Base-by-base conservation (phyloP, 1,140 invertebrate genomes). In the Hylyphantes graminicola region DNA sequence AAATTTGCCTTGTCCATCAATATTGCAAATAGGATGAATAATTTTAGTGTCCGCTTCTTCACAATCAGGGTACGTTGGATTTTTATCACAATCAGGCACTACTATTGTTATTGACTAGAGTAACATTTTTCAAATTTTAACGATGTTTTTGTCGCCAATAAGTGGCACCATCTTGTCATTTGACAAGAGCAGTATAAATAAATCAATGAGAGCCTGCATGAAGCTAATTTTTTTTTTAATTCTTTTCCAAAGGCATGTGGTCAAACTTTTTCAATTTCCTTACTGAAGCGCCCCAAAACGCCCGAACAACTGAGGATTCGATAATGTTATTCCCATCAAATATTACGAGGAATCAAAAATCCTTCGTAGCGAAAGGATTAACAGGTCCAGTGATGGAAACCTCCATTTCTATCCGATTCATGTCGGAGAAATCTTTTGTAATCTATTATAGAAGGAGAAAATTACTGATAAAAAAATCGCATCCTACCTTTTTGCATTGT, bases 11-110 rank as follows among this genome's bases (percentile, higher is more conserved):
- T 11, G 48, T 61, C 12, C 21, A 15, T 11, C 74, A 76, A 21
- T 15, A 9, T 15, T 76, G 74, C 35, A 35, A 35, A n/a, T n/a
- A n/a, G n/a, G 1, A 76, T 57, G 50, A 76, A 76, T 48, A 57
- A 76, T 76, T 76, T 59, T 76, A 63, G 74, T 76, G 54, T 76
- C 74, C 2, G 74, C 74, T 59, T 76, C 74, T 12, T 76, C 74
- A 53, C 59, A 53, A 19, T 76, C 53, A 48, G 74, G 19, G 54
- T 53, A 76, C 10, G 50, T 50, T 57, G 7, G 50, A n/a, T 76
- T 8, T 76, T 61, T 35, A 57, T 63, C 57, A 76, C 10, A n/a
- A 50, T 61, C 9, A 48, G 50, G n/a, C 13, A 13, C 12, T 13
- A 76, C 50, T 76, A 13, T 76, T 53, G 50, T 12, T 55, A 48